These are phyloP conservation scores for Channa maculata DNA, from an alignment of 2,113 vertebrate genomes.

Conservation along the genomic window DNA sequence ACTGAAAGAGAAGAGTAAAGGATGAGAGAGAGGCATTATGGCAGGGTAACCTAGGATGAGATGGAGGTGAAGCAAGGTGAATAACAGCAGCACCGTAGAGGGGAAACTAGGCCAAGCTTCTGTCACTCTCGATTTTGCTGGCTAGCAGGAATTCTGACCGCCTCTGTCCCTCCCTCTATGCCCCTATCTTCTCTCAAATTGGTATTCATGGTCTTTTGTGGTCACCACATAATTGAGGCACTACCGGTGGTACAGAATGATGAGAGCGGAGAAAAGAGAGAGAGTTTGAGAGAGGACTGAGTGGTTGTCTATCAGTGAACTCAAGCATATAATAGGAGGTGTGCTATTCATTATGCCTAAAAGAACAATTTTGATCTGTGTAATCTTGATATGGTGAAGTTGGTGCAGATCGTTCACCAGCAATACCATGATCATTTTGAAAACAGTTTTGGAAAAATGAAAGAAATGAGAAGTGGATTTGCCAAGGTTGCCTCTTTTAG, in stretches of 20 bases:
- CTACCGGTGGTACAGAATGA: constrained; percentile 48
- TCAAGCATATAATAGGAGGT: constrained; percentile 13
- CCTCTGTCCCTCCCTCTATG: background rate
- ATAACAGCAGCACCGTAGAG: constrained; percentile 58
- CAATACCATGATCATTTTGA: constrained; percentile 33
- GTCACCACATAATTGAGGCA: constrained; percentile 69
- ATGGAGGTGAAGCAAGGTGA: constrained; percentile 73
- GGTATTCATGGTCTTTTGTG: constrained; percentile 70
- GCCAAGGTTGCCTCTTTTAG: constrained; percentile 21
- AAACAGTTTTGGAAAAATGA: constrained; percentile 23
- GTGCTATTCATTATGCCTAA: constrained; percentile 17
- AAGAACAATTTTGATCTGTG: constrained; percentile 20
- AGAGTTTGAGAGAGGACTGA: constrained; percentile 22
- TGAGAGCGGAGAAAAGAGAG: constrained; percentile 34
- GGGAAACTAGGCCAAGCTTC: constrained; percentile 69
- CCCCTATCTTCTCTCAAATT: constrained; percentile 56
- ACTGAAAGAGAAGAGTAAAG: constrained; percentile 7
- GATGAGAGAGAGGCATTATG: constrained; percentile 44
- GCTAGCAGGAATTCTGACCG: constrained; percentile 50
- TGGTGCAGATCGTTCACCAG: background rate
- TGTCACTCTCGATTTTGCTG: constrained; percentile 73
- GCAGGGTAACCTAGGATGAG: constrained; percentile 66
- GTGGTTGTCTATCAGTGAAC: constrained; percentile 6
- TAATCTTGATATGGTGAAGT: background rate
- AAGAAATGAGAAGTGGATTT: constrained; percentile 20